These are phyloP conservation scores for Patiria miniata DNA, from an alignment of 35 echinoderm and acorn worm species.

Conservation along the genomic window DNA sequence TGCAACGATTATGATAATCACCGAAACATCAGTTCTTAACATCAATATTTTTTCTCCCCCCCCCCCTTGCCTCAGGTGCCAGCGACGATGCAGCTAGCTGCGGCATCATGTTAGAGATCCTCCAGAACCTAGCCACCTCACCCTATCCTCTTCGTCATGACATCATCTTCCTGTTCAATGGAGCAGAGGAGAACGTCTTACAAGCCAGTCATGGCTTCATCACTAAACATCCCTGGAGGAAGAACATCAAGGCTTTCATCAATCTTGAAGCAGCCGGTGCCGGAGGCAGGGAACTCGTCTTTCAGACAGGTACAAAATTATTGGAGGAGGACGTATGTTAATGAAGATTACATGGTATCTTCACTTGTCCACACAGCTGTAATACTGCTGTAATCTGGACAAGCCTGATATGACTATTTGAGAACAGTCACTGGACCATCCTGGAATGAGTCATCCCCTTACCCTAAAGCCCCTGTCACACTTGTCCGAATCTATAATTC, in stretches of 20 bases:
- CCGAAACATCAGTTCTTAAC: too few relatives aligned
- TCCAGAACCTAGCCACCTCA: conserved; percentile 27
- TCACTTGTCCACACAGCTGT: too few relatives aligned
- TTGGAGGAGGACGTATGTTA: too few relatives aligned
- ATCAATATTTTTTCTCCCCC: neutral
- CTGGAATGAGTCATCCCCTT: too few relatives aligned
- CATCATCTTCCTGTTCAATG: conserved; percentile 61
- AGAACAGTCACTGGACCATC: too few relatives aligned
- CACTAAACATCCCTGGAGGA: conserved; percentile 51
- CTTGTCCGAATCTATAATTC: too few relatives aligned
- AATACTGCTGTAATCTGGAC: too few relatives aligned
- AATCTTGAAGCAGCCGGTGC: conserved; percentile 52
- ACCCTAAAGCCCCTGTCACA: too few relatives aligned
- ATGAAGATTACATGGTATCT: too few relatives aligned
- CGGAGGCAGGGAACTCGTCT: conserved; percentile 51
- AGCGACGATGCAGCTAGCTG: conserved; percentile 61
- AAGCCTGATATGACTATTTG: too few relatives aligned
- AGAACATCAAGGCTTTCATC: conserved; percentile 48
- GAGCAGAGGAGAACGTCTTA: conserved; percentile 56
- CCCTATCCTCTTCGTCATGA: conserved; percentile 5
- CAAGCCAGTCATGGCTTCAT: conserved; percentile 63
- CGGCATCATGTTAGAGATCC: conserved; percentile 49
- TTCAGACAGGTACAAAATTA: conserved; percentile 46
- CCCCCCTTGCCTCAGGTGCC: conserved; percentile 41
- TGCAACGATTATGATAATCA: too few relatives aligned